Conservation (phyloP, 2,113 vertebrate species). For the Heteronetta atricapilla region DNA sequence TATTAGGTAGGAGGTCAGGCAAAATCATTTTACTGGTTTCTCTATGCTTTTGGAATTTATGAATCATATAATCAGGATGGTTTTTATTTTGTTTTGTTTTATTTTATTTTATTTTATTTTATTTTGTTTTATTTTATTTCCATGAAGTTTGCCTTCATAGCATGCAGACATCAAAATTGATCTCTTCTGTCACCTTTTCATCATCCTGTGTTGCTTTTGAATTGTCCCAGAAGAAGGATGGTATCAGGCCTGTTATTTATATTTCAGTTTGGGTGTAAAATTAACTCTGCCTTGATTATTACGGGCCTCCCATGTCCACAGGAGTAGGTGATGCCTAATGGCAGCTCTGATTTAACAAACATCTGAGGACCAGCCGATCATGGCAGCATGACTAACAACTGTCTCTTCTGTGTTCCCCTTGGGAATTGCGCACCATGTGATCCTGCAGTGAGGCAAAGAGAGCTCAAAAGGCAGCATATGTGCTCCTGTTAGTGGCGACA, state of each 20-base stretch:
- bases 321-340: background rate
- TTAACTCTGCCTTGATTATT: background rate
- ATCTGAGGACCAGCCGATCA: background rate
- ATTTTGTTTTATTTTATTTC: background rate
- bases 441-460: background rate
- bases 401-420: background rate
- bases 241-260: background rate
- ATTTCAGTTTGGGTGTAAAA: slow-evolving; percentile 21
- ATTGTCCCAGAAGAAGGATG: slow-evolving; percentile 11
- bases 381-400: background rate
- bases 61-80: background rate
- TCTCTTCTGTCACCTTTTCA: background rate
- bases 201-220: background rate
- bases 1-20: slow-evolving; percentile 50
- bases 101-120: background rate
- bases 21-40: slow-evolving; percentile 40
- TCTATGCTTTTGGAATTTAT: background rate
- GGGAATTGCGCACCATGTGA: background rate
- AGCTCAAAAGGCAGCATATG: background rate
- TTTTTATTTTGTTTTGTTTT: background rate
- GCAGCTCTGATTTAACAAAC: background rate
- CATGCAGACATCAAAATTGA: background rate
- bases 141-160: background rate
- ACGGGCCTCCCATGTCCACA: background rate
- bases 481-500: background rate